Evolutionary conservation across 2,797 vertebrate species (phyloP).

Genomic region (Pristis pectinata): DNA sequence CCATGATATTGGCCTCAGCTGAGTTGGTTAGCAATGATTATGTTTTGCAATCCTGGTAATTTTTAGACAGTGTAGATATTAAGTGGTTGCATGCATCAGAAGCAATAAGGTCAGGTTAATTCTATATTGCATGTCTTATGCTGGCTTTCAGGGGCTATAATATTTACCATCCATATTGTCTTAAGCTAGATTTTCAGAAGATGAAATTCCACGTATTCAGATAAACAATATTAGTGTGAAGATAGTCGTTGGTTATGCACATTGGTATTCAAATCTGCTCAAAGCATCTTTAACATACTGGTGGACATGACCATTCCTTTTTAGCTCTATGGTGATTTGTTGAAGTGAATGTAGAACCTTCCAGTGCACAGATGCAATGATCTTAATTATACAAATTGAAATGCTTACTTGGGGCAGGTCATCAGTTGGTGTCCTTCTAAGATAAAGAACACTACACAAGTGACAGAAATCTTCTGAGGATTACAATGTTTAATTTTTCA

Average conservation of each 20-base stretch:
- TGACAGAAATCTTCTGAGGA: background rate
- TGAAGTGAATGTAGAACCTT: background rate
- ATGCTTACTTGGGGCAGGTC: background rate
- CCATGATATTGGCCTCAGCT: too few species aligned
- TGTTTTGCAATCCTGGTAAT: too few species aligned
- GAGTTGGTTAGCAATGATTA: too few species aligned
- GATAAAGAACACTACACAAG: background rate
- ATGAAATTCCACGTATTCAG: background rate
- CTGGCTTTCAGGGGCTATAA: too few species aligned
- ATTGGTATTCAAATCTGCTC: background rate
- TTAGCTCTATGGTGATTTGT: background rate
- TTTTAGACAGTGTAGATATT: too few species aligned
- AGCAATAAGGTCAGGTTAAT: too few species aligned
- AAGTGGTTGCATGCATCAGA: too few species aligned
- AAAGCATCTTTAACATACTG: background rate
- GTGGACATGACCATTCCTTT: background rate
- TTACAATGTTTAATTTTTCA: background rate
- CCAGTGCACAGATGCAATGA: background rate
- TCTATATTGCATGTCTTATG: too few species aligned
- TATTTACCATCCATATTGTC: too few species aligned
- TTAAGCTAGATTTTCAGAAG: background rate
- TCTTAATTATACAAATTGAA: background rate
- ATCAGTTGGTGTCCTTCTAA: background rate
- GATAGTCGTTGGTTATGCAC: background rate
- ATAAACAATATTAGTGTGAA: background rate